phyloP scores from a whole-genome alignment of 2,888 invertebrate species.

The Cerastis leucographa region DNA sequence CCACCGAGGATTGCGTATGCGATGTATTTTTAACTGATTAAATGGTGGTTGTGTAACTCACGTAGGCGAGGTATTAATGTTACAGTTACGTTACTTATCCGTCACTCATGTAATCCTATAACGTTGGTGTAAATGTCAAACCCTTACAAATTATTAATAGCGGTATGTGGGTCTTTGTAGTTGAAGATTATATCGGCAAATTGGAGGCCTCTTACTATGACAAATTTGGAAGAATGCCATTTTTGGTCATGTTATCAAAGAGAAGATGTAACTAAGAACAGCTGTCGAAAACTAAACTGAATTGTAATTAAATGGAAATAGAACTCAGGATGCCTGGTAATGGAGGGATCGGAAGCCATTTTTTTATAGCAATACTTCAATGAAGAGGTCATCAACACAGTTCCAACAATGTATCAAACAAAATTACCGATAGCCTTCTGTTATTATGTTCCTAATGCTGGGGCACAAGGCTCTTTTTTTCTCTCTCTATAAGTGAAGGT shows the following conservation, averaged over 20 bases:
- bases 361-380: not conserved
- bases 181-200: not conserved
- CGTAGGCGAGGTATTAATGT: conserved; percentile 43
- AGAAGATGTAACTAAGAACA: not conserved
- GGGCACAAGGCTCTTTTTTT: not conserved
- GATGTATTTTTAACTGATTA: conserved; percentile 52
- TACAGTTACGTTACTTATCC: conserved; percentile 33
- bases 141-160: conserved; percentile 8
- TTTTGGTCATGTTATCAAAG: not conserved
- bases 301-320: not conserved
- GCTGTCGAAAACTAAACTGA: not conserved
- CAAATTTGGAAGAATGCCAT: not conserved
- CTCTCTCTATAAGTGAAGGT: not conserved
- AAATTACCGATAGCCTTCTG: not conserved
- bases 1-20: conserved; percentile 29
- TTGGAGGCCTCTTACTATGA: not conserved
- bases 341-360: not conserved
- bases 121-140: conserved; percentile 10
- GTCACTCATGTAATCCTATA: conserved; percentile 43
- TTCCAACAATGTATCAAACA: not conserved
- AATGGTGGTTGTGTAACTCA: conserved; percentile 37
- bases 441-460: not conserved
- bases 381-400: not conserved
- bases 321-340: not conserved
- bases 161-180: not conserved